These are phyloP conservation scores for Pandemis corylana DNA, from an alignment of 2,888 invertebrate genomes.

Conservation along the genomic window DNA sequence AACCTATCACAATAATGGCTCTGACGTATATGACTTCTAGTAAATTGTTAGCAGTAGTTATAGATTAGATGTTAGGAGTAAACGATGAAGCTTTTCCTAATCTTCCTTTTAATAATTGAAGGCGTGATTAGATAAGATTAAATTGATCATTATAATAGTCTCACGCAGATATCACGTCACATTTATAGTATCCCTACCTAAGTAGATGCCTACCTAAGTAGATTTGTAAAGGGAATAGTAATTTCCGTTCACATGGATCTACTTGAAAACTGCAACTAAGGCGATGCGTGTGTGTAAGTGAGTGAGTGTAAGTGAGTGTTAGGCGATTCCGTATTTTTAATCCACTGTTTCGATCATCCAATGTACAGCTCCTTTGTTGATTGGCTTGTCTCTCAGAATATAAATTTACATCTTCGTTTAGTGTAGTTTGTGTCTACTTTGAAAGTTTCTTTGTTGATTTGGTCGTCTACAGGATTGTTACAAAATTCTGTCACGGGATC, in stretches of 20 bases:
- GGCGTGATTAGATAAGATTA: constrained; percentile 3
- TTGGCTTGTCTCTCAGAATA: neutral
- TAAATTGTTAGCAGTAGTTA: neutral
- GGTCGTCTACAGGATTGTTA: neutral
- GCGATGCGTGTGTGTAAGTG: neutral
- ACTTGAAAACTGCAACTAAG: too few species aligned
- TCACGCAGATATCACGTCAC: neutral
- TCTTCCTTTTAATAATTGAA: neutral
- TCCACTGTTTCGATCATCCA: neutral
- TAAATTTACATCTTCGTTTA: neutral
- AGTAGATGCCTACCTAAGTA: too few species aligned
- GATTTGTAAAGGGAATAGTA: too few species aligned
- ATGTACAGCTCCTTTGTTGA: neutral
- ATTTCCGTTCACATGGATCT: too few species aligned
- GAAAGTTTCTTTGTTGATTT: neutral
- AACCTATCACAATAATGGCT: neutral
- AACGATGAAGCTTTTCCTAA: too few species aligned
- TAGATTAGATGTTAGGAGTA: neutral
- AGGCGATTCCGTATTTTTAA: neutral
- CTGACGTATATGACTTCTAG: neutral
- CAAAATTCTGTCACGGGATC: neutral
- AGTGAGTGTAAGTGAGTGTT: too few species aligned
- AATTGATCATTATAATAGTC: neutral
- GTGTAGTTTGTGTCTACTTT: neutral
- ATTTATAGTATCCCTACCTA: neutral